phyloP scores from a whole-genome alignment of 2,113 vertebrate species.

The Channa argus region DNA sequence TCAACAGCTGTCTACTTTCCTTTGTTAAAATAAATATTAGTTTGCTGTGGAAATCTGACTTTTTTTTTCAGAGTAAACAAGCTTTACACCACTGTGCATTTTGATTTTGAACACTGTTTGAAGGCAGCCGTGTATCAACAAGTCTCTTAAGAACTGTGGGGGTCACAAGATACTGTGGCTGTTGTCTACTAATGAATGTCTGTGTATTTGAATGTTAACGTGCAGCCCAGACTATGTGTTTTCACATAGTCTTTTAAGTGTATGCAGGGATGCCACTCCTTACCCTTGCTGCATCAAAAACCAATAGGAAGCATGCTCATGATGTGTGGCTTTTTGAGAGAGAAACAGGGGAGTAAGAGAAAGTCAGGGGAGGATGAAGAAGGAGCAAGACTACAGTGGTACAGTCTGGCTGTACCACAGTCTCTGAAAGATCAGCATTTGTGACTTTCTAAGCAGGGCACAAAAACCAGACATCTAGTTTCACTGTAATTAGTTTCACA shows the following conservation, averaged over 20 bases:
- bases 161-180: not conserved
- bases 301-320: slow-evolving; percentile 71
- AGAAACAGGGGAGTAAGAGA: slow-evolving; percentile 49
- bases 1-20: slow-evolving; percentile 15
- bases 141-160: not conserved
- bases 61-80: not conserved
- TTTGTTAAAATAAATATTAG: slow-evolving; percentile 42
- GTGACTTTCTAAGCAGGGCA: slow-evolving; percentile 24
- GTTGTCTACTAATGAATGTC: slow-evolving; percentile 8
- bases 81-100: not conserved
- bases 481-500: slow-evolving; percentile 17
- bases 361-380: slow-evolving; percentile 47
- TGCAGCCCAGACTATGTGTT: slow-evolving; percentile 12
- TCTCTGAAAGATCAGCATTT: slow-evolving; percentile 36
- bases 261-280: slow-evolving; percentile 62
- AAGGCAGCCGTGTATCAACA: slow-evolving; percentile 14
- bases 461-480: slow-evolving; percentile 17
- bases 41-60: not conserved
- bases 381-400: slow-evolving; percentile 41
- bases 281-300: slow-evolving; percentile 54
- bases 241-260: slow-evolving; percentile 16
- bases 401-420: slow-evolving; percentile 18
- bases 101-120: slow-evolving; percentile 1
- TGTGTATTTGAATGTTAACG: slow-evolving; percentile 18
- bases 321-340: slow-evolving; percentile 68